Evolutionary conservation across 2,113 vertebrate genomes (phyloP).

Genomic region (Lynx canadensis): DNA sequence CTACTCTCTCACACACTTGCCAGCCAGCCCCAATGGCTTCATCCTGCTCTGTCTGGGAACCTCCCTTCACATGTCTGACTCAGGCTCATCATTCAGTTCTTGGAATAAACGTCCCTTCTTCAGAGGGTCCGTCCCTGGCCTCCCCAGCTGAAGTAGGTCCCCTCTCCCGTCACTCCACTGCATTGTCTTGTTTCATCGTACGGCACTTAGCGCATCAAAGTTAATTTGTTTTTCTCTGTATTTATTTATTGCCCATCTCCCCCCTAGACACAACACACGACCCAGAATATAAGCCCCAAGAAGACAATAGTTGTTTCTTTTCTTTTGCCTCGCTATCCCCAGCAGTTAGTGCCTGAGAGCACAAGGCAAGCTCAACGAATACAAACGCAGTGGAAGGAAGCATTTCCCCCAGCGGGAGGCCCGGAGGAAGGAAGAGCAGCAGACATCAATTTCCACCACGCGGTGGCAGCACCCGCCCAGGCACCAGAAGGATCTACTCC

Average conservation of each 20-base stretch:
- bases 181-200: background rate
- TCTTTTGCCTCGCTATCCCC: background rate
- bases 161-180: accelerated
- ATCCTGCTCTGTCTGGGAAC: background rate
- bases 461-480: background rate
- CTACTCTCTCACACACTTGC: background rate
- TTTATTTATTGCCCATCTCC: background rate
- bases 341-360: too few relatives aligned
- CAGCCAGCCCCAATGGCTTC: background rate
- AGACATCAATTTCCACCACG: background rate
- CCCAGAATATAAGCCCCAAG: background rate
- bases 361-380: background rate
- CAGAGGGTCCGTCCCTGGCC: background rate
- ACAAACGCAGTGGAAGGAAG: background rate
- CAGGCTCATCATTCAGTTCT: background rate
- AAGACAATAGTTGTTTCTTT: background rate
- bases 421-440: background rate
- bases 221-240: background rate
- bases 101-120: background rate
- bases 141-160: accelerated
- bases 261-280: accelerated
- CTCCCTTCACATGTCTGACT: background rate
- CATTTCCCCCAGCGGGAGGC: background rate
- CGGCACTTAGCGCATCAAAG: background rate
- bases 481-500: background rate